Percentiles rank a stretch among this genome's conserved stretches.
These are phyloP conservation scores for Mus spicilegus DNA, from an alignment of 2,113 vertebrate species.

Conservation along the genomic window DNA sequence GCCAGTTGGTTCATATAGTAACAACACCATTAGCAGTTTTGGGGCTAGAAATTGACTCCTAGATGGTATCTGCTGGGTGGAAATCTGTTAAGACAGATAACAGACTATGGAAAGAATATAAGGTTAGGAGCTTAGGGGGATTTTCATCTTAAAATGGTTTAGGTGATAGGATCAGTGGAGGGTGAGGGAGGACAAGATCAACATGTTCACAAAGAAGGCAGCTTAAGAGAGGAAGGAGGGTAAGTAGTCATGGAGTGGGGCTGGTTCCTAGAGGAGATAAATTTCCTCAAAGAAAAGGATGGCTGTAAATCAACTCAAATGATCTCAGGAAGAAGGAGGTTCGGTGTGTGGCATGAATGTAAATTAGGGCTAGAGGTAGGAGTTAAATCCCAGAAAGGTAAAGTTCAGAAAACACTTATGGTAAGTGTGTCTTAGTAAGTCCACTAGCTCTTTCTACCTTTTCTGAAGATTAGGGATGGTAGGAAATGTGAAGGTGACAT, in stretches of 20 bases:
- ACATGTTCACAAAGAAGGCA: background rate
- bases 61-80: background rate
- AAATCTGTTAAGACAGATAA: background rate
- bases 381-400: background rate
- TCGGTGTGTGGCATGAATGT: background rate
- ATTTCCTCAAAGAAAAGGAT: background rate
- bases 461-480: background rate
- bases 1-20: background rate
- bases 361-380: background rate
- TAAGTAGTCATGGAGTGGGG: background rate
- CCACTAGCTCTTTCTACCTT: background rate
- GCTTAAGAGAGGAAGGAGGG: background rate
- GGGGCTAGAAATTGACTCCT: background rate
- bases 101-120: background rate
- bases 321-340: background rate
- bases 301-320: background rate
- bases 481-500: background rate
- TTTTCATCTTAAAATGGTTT: background rate
- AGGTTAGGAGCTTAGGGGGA: background rate
- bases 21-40: background rate
- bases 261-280: background rate
- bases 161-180: background rate
- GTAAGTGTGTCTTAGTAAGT: background rate
- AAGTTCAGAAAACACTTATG: background rate
- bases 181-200: background rate